phyloP scores from a whole-genome alignment of 2,113 vertebrate species.

The Tragelaphus buxtoni region DNA sequence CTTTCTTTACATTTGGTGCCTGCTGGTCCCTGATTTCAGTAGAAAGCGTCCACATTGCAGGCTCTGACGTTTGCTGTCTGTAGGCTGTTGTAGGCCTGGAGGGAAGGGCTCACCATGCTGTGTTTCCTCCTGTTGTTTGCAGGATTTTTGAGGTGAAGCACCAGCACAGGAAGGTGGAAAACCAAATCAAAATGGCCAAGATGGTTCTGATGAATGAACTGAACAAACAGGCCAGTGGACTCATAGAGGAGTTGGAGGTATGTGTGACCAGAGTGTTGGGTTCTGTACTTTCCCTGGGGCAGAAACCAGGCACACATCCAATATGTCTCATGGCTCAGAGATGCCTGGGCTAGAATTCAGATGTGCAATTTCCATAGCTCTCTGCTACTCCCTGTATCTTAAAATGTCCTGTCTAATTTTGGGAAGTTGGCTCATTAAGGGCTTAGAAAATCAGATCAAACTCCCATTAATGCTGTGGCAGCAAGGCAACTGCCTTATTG shows the following conservation, averaged over 20 bases:
- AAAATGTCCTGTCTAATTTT: constrained; percentile 11
- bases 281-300: not conserved
- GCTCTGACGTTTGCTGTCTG: not conserved
- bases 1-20: not conserved
- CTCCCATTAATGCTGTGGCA: not conserved
- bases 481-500: not conserved
- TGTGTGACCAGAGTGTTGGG: constrained; percentile 48
- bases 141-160: constrained; percentile 96
- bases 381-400: not conserved
- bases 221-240: constrained; percentile 94
- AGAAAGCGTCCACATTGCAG: not conserved
- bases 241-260: constrained; percentile 98
- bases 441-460: not conserved
- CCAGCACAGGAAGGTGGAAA: constrained; percentile 94
- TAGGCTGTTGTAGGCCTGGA: not conserved
- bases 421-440: not conserved
- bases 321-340: not conserved
- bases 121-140: constrained; percentile 14
- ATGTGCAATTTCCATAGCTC: not conserved
- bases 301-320: not conserved
- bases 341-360: not conserved
- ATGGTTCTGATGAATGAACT: constrained; percentile 98
- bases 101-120: not conserved
- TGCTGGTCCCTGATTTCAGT: not conserved
- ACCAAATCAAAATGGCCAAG: constrained; percentile 99